phyloP scores from a whole-genome alignment of 2,113 vertebrate species.

The Calonectris borealis region DNA sequence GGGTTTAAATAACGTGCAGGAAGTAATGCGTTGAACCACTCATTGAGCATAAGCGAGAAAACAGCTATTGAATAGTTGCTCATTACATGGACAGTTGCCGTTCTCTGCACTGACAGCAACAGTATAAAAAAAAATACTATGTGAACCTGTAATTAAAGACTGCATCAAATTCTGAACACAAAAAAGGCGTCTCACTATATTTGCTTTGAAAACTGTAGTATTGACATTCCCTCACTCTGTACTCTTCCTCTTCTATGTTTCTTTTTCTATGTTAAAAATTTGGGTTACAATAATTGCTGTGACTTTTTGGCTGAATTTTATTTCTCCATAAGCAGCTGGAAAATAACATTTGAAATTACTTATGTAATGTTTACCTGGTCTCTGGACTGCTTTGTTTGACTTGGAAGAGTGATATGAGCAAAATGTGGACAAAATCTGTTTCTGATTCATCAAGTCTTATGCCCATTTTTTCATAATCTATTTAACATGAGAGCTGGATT shows the following conservation, averaged over 20 bases:
- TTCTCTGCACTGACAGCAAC: not conserved
- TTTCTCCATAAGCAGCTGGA: not conserved
- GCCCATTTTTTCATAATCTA: not conserved
- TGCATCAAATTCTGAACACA: not conserved
- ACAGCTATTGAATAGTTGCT: conserved; percentile 11
- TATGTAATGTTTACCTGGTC: not conserved
- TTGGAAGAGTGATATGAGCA: not conserved
- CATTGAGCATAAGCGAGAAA: not conserved
- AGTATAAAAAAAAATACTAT: not conserved
- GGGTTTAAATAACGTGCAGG: not conserved
- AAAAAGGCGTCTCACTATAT: not conserved
- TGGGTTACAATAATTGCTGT: not conserved
- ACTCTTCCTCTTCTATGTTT: not conserved
- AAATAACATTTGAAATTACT: not conserved
- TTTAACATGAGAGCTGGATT: not conserved
- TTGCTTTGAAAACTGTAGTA: not conserved
- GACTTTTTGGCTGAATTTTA: not conserved
- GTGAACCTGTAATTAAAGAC: conserved; percentile 1
- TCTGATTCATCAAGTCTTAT: not conserved
- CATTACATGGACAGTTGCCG: not conserved
- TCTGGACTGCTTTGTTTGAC: not conserved
- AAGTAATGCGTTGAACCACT: not conserved
- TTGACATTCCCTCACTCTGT: not conserved
- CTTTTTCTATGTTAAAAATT: not conserved
- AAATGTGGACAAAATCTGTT: not conserved